A percentile compares a stretch with the other conserved stretches of the same genome.
phyloP scores from a whole-genome alignment of 2,113 vertebrate genomes.

The Rhadina sibilatrix region DNA sequence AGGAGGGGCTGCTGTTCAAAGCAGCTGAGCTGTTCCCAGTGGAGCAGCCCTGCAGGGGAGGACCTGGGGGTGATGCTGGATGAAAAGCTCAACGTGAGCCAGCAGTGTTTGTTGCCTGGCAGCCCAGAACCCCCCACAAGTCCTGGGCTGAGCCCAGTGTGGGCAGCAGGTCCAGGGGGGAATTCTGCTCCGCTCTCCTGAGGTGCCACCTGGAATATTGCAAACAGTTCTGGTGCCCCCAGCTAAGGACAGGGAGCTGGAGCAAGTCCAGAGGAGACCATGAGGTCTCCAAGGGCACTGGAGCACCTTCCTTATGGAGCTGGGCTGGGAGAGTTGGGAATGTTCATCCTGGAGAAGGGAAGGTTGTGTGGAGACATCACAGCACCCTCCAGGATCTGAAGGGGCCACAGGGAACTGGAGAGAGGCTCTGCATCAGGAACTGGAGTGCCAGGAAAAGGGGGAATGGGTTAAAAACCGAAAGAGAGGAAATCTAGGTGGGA shows the following conservation, averaged over 20 bases:
- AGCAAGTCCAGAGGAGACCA: not conserved
- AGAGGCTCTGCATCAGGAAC: not conserved
- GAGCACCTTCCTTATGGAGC: not conserved
- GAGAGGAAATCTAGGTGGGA: not conserved
- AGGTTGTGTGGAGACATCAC: not conserved
- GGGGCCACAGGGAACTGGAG: not conserved
- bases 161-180: not conserved
- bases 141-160: not conserved
- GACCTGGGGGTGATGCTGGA: not conserved
- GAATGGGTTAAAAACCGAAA: not conserved
- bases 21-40: not conserved
- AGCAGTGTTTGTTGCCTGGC: not conserved
- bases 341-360: not conserved
- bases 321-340: not conserved
- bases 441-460: not conserved
- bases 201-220: not conserved
- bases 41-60: not conserved
- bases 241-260: not conserved
- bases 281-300: not conserved
- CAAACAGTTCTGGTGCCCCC: not conserved
- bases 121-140: not conserved
- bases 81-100: rapidly evolving
- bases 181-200: not conserved
- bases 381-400: not conserved
- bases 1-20: not conserved